A percentile compares a stretch with the other conserved stretches of the same genome.
Conservation (phyloP, 2,113 vertebrate genomes). For the Acinonyx jubatus region DNA sequence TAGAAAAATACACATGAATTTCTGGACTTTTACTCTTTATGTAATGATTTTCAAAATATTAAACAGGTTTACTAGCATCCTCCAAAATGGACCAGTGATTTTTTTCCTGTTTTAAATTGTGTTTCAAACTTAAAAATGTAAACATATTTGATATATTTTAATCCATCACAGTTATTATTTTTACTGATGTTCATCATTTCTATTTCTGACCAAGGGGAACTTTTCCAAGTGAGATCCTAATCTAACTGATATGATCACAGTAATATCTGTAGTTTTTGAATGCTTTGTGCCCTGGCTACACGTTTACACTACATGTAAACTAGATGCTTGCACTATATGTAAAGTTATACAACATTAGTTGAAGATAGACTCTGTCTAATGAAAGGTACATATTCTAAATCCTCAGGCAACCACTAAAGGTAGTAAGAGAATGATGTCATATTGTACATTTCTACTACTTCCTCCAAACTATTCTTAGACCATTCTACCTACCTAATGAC, state of each 20-base stretch:
- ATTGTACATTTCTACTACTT: neutral
- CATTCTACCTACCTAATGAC: neutral
- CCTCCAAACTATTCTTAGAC: neutral
- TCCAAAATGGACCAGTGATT: neutral
- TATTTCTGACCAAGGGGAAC: neutral
- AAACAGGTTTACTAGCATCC: neutral
- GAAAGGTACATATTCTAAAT: neutral
- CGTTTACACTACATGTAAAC: neutral
- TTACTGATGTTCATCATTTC: neutral
- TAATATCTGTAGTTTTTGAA: neutral
- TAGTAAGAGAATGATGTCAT: neutral
- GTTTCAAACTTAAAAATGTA: neutral
- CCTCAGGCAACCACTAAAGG: neutral
- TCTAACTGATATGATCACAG: neutral
- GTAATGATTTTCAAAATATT: conserved; percentile 24
- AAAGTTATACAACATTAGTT: neutral
- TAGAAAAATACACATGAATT: neutral
- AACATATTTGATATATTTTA: neutral
- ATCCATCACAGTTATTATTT: neutral
- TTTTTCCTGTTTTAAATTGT: neutral
- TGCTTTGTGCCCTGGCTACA: neutral
- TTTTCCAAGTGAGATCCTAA: neutral
- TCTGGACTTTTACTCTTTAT: neutral
- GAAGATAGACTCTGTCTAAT: neutral
- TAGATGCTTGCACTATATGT: neutral